Evolutionary conservation across 2,113 vertebrate species (phyloP), one percentile per base, ranked within the genome.

Genomic region (Megaceryle torquata): DNA sequence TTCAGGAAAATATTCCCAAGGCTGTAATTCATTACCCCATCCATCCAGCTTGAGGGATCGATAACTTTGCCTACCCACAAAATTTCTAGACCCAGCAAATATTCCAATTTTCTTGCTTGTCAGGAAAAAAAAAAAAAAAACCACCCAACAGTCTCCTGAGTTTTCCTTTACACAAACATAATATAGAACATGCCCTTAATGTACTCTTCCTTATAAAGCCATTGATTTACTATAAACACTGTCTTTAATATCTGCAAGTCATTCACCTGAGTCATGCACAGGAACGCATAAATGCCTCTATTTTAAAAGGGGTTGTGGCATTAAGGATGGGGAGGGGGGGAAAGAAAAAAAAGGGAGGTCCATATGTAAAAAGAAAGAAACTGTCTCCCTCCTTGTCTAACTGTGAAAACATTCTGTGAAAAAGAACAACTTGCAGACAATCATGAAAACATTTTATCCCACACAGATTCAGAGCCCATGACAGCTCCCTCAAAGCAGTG

Each of bases 221-320:
- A 95, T 94, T 75, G 92, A 96, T 96, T 92, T 95, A 82, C 88
- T 84, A 76, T 91, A 93, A 96, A 83, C 76, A 43, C 76, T 54
- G 25, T 72, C 80, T 79, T 82, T 81, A 79, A 72, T 76, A 91
- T 86, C 82, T 91, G 91, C 91, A 95, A 93, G 93, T 93, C 95
- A 97, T 91, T 86, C 69, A 93, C 88, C 65, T 57, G 76, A 96
- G 86, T 96, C 95, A 92, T 48, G 46, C 67, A 5, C 50, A 92
- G 17, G 31, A 69, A 92, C 61, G 91, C 41, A 46, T 64, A 95
- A 92, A 82, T 72, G 35, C 39, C 75, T 82, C 35, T 72, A 33
- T 48, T 97, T 91, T 89, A 89, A 95, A 95, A 94, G 74, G 65
- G 0, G 43, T 92, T 93, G 87, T 93, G 68, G 79, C 87, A 94